These are phyloP conservation scores for Nemoura dubitans DNA, from an alignment of 2,888 invertebrate species.

Conservation along the genomic window DNA sequence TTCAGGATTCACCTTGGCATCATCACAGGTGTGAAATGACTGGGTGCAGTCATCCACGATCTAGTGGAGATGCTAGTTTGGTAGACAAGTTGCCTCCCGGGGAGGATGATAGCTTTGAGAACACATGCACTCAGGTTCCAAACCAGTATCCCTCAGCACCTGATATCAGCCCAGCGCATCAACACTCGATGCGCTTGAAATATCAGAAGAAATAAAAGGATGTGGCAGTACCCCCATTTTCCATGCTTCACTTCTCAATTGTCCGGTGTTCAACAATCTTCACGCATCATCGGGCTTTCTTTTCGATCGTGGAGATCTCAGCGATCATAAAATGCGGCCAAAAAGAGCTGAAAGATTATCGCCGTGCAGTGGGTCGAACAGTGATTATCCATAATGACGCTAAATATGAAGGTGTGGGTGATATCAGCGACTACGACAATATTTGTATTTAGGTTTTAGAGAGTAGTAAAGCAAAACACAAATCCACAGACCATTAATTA, in stretches of 20 bases:
- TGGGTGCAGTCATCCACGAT: background rate
- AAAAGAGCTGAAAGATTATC: background rate
- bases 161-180: no score
- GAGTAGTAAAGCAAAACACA: background rate
- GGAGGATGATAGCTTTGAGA: no score
- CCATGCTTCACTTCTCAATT: background rate
- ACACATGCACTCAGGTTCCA: no score
- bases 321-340: background rate
- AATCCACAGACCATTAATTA: slow-evolving; percentile 19
- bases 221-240: background rate
- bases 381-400: background rate
- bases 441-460: slow-evolving; percentile 9
- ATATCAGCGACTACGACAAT: background rate
- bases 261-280: background rate
- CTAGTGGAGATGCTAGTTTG: no score
- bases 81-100: no score
- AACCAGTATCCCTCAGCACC: no score
- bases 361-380: background rate
- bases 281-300: background rate
- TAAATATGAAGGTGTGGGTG: background rate
- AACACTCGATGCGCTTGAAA: no score
- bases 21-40: background rate
- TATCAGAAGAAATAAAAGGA: background rate
- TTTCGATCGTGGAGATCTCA: background rate
- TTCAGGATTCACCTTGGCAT: background rate